These are phyloP conservation scores for Epinephelus cyanopodus DNA, from an alignment of 2,113 vertebrate genomes.

Conservation along the genomic window DNA sequence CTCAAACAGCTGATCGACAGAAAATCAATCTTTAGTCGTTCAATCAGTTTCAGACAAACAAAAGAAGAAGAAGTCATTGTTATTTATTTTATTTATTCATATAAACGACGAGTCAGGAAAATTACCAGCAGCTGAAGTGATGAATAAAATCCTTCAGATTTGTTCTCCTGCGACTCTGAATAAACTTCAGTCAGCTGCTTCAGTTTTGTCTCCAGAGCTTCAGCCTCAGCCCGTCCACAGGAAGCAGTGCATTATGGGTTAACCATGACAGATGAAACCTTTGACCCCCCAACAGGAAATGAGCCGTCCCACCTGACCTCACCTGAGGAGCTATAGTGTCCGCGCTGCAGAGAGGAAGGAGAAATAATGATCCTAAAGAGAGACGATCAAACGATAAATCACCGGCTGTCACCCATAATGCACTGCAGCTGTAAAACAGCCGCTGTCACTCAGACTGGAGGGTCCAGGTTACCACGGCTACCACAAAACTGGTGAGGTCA, in stretches of 20 bases:
- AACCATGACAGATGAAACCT: constrained; percentile 16
- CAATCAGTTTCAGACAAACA: too few relatives aligned
- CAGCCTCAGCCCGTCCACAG: not conserved
- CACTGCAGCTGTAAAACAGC: not conserved
- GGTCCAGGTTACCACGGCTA: not conserved
- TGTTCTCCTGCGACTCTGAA: not conserved
- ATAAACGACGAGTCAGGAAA: too few relatives aligned
- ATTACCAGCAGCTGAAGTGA: not conserved
- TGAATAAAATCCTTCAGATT: not conserved
- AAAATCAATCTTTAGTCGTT: too few relatives aligned
- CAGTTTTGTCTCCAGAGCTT: not conserved
- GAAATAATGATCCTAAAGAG: not conserved
- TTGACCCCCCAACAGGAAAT: constrained; percentile 37
- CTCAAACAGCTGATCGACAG: too few relatives aligned
- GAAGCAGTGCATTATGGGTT: constrained; percentile 49
- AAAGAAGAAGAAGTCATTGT: too few relatives aligned
- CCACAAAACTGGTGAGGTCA: not conserved
- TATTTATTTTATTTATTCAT: too few relatives aligned
- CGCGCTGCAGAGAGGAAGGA: not conserved
- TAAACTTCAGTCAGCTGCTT: too few relatives aligned
- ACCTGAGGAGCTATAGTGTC: constrained; percentile 23
- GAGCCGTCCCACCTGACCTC: constrained; percentile 27
- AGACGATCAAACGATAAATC: not conserved
- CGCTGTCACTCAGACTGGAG: not conserved
- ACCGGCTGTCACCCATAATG: not conserved